A percentile compares a stretch with the other conserved stretches of the same genome.
Evolutionary conservation across 2,113 vertebrate species (phyloP).

Genomic region (Cebus imitator): DNA sequence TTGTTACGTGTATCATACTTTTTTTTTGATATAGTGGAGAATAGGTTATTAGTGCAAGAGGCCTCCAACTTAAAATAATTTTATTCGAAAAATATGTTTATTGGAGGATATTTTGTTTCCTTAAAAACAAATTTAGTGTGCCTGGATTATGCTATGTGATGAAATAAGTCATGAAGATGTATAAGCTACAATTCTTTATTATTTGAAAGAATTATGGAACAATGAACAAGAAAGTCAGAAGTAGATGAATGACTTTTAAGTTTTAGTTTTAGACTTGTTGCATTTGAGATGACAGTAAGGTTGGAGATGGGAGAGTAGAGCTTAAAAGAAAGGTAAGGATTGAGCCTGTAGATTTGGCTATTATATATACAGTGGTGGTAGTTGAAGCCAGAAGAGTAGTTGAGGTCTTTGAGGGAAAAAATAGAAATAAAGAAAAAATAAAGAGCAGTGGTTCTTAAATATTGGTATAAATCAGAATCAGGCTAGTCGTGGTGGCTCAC

Average conservation of each 20-base stretch:
- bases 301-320: not conserved
- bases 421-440: not conserved
- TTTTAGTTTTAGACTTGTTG: conserved; percentile 1
- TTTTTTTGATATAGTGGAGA: conserved; percentile 24
- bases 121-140: conserved; percentile 1
- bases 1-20: not conserved
- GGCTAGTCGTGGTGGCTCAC: too few species aligned
- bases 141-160: conserved; percentile 4
- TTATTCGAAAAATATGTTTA: not conserved
- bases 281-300: not conserved
- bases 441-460: conserved; percentile 1
- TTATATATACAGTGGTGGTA: not conserved
- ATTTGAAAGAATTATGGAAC: conserved; percentile 21
- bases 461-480: not conserved
- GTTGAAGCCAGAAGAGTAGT: not conserved
- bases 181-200: not conserved
- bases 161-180: conserved; percentile 29
- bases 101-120: conserved; percentile 25
- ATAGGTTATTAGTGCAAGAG: not conserved
- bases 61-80: not conserved
- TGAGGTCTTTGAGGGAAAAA: not conserved
- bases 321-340: not conserved
- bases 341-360: not conserved
- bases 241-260: not conserved
- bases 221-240: conserved; percentile 3